phyloP scores from a whole-genome alignment of 2,113 vertebrate species.

The Burhinus oedicnemus region DNA sequence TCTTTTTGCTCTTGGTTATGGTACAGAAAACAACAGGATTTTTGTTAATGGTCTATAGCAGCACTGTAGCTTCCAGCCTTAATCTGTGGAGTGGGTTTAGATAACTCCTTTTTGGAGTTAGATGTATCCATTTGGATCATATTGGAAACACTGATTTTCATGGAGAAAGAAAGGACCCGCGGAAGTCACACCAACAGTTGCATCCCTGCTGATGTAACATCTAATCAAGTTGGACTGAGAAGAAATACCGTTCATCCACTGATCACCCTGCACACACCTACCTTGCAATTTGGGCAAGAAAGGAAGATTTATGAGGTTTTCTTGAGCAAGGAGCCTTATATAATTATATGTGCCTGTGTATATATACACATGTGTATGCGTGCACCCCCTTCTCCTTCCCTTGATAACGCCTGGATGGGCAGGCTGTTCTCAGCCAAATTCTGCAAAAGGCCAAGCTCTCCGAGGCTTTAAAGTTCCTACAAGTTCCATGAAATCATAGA shows the following conservation, averaged over 20 bases:
- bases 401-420: no score
- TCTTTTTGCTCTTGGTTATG: background rate
- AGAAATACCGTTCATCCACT: background rate
- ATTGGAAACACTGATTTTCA: background rate
- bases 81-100: no score
- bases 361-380: background rate
- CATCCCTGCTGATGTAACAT: no score
- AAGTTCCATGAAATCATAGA: no score
- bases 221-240: no score
- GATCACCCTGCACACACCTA: background rate
- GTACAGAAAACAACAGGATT: background rate
- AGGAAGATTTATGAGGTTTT: background rate
- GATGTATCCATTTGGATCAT: accelerated
- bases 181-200: background rate
- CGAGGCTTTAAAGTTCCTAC: background rate
- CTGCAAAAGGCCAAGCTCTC: background rate
- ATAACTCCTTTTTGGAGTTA: background rate
- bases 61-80: background rate
- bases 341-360: accelerated
- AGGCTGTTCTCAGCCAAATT: background rate
- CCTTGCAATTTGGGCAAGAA: no score
- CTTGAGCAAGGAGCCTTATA: background rate
- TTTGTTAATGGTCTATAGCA: background rate
- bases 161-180: accelerated
- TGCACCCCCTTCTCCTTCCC: background rate